phyloP scores from a whole-genome alignment of 2,113 vertebrate genomes.

The Budorcas taxicolor region DNA sequence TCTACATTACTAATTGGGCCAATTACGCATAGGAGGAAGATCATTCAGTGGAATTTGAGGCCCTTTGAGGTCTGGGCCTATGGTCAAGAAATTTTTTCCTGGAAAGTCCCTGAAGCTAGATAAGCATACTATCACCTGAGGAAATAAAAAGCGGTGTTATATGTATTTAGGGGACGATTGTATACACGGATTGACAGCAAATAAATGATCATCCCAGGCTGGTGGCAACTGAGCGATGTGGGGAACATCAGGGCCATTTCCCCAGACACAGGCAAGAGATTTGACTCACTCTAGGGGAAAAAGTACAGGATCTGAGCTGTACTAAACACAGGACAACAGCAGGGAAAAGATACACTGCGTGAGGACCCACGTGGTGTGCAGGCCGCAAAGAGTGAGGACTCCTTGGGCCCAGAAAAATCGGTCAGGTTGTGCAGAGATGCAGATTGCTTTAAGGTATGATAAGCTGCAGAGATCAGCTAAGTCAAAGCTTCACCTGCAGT shows the following conservation, averaged over 20 bases:
- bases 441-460: not conserved
- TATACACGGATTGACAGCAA: not conserved
- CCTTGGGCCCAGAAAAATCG: not conserved
- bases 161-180: not conserved
- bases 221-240: not conserved
- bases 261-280: not conserved
- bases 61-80: not conserved
- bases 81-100: not conserved
- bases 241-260: not conserved
- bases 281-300: not conserved
- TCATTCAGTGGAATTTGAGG: not conserved
- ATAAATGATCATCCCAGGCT: not conserved
- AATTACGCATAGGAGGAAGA: not conserved
- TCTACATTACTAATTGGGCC: not conserved
- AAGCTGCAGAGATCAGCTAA: not conserved
- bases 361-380: not conserved
- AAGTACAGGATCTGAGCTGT: not conserved
- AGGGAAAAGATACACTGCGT: not conserved
- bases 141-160: not conserved
- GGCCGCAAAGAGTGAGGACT: not conserved
- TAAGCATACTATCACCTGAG: not conserved
- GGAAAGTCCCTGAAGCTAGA: not conserved
- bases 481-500: not conserved
- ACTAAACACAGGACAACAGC: not conserved
- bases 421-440: not conserved